Percentiles rank a stretch among this genome's conserved stretches.
Conservation (phyloP, 2,797 vertebrate genomes). For the Lagocephalus sceleratus region DNA sequence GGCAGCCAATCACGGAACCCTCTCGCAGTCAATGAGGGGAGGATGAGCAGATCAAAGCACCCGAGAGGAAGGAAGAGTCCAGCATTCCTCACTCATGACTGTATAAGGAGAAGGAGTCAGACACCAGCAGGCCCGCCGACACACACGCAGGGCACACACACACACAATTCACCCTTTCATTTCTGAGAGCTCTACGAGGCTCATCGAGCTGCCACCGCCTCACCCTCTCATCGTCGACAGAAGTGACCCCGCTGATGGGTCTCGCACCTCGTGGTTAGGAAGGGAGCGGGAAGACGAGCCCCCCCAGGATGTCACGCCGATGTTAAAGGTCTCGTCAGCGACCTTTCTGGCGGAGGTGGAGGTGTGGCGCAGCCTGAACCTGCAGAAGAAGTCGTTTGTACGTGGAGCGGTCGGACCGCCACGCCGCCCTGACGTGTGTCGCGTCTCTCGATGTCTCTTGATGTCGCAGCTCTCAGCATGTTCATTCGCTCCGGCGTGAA, state of each 20-base stretch:
- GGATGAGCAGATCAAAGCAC: slow-evolving; percentile 48
- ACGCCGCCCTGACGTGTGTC: no score
- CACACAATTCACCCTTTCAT: slow-evolving; percentile 23
- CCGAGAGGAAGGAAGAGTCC: slow-evolving; percentile 33
- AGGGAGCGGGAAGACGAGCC: no score
- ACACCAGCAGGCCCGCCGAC: slow-evolving; percentile 46
- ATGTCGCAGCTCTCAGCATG: not conserved
- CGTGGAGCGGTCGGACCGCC: no score
- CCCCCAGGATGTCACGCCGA: no score
- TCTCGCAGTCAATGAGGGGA: slow-evolving; percentile 5
- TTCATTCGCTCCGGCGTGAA: no score
- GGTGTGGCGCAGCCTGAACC: no score
- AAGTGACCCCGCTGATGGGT: no score
- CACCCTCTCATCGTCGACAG: slow-evolving; percentile 23
- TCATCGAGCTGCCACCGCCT: slow-evolving; percentile 28
- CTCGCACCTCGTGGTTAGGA: no score
- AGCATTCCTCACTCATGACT: slow-evolving; percentile 70
- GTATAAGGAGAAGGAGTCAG: slow-evolving; percentile 72
- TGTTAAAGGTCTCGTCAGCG: no score
- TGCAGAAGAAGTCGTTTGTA: no score
- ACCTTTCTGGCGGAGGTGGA: no score
- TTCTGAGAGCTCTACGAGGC: slow-evolving; percentile 28
- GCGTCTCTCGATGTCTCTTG: not conserved
- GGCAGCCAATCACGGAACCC: slow-evolving; percentile 5
- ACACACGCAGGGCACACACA: slow-evolving; percentile 29